These are phyloP conservation scores for Cantharis flavilabris DNA, from an alignment of 2,888 invertebrate species.

Conservation along the genomic window DNA sequence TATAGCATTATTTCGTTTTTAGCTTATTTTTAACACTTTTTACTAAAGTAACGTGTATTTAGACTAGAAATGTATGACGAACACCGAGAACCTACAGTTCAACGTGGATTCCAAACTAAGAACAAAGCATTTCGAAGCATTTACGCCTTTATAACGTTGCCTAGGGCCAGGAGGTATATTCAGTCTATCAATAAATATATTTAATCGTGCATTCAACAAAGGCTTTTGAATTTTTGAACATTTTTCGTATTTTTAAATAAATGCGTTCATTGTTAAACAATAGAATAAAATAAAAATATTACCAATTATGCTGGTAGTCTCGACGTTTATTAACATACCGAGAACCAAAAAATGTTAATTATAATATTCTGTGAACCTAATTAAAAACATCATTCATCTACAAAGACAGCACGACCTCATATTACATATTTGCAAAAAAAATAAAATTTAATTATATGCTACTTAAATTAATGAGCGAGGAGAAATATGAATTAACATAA, in stretches of 20 bases:
- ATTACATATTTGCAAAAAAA: conserved; percentile 53
- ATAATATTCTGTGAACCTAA: conserved; percentile 51
- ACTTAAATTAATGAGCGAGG: conserved; percentile 69
- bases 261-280: neutral
- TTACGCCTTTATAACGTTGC: no score
- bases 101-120: no score
- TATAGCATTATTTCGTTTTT: neutral
- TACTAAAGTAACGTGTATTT: no score
- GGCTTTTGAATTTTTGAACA: neutral
- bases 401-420: conserved; percentile 41
- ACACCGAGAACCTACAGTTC: no score
- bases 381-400: conserved; percentile 51
- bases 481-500: conserved; percentile 56
- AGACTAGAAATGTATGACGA: no score
- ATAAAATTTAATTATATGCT: conserved; percentile 72
- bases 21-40: no score
- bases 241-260: neutral
- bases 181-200: no score
- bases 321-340: conserved; percentile 2
- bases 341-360: conserved; percentile 49
- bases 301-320: neutral
- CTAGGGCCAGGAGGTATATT: no score
- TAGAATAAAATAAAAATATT: neutral
- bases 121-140: no score
- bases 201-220: neutral